phyloP scores from a whole-genome alignment of 2,113 vertebrate species.

The Lanius collurio region DNA sequence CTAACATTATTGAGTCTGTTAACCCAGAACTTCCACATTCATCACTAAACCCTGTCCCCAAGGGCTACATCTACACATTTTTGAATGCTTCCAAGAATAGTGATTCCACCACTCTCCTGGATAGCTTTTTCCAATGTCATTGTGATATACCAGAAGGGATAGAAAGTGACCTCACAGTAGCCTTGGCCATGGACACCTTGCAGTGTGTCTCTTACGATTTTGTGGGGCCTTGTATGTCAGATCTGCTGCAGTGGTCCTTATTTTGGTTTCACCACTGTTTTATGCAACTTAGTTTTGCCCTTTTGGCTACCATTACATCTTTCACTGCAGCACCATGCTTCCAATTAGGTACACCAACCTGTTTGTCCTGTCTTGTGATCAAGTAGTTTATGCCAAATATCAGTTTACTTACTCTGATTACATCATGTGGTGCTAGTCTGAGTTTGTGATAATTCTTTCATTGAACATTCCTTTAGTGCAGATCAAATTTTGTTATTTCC shows the following conservation, averaged over 20 bases:
- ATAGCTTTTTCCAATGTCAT: neutral
- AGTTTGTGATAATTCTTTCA: neutral
- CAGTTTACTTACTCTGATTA: neutral
- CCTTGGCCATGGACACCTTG: neutral
- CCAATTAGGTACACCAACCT: neutral
- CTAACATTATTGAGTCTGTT: neutral
- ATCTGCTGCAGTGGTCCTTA: neutral
- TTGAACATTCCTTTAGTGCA: neutral
- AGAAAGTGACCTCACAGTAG: neutral
- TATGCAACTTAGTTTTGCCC: neutral
- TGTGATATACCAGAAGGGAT: neutral
- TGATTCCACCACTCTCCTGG: neutral
- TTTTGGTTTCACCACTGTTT: neutral
- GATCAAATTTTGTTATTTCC: neutral
- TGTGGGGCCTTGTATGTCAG: neutral
- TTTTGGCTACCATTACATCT: neutral
- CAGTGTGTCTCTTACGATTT: accelerated
- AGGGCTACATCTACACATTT: neutral
- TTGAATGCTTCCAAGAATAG: neutral
- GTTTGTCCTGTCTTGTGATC: neutral
- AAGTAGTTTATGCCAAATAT: neutral
- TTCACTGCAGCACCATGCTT: neutral
- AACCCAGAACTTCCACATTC: neutral
- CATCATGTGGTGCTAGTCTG: neutral
- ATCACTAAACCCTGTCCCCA: neutral